Conservation (phyloP, 2,113 vertebrate genomes). For the Ameiurus melas region DNA sequence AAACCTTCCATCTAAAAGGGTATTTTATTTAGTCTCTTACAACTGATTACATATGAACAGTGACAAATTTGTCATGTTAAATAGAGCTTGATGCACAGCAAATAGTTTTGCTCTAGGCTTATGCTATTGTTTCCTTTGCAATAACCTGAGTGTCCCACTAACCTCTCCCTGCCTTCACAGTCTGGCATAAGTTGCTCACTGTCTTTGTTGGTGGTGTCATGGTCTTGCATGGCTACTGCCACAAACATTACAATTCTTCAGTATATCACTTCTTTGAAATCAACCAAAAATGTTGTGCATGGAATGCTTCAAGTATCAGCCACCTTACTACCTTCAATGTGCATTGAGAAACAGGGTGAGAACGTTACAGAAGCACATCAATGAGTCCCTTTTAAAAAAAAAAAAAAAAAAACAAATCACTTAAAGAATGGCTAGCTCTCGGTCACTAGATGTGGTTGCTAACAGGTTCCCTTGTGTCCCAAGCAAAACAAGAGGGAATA, state of each 20-base stretch:
- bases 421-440: neutral
- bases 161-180: neutral
- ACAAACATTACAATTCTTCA: neutral
- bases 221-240: neutral
- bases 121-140: neutral
- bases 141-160: conserved; percentile 14
- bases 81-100: neutral
- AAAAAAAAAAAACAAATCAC: neutral
- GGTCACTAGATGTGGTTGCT: neutral
- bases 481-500: neutral
- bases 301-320: conserved; percentile 25
- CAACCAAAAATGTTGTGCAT: neutral
- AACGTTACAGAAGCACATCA: neutral
- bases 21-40: conserved; percentile 24
- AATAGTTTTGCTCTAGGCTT: neutral
- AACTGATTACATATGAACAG: conserved; percentile 12
- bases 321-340: neutral
- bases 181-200: neutral
- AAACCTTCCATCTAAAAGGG: neutral
- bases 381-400: neutral
- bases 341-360: neutral
- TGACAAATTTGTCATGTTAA: neutral
- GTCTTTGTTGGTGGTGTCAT: neutral
- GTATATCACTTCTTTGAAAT: neutral
- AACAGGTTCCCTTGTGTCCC: neutral